Base-by-base conservation (phyloP, 1,140 invertebrate species). In the Ceratina calcarata region DNA sequence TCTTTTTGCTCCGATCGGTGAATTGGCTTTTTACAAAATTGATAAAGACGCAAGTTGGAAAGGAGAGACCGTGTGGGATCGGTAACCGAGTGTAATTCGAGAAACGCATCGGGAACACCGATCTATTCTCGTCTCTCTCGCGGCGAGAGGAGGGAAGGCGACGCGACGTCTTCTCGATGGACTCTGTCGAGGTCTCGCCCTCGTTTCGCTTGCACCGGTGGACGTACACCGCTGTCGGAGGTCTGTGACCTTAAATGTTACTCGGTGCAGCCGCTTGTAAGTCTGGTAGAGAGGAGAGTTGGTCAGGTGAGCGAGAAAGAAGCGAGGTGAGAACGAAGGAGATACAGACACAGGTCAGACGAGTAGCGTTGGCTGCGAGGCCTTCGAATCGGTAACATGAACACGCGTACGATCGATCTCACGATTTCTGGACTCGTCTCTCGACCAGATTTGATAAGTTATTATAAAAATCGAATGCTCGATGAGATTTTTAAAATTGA, bases 231-330 rank as follows among this genome's bases (percentile, higher is more conserved):
- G 13, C 45, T 67, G 58, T 70, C 49, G 49, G 77, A 83, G 84
- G 84, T 86, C 84, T 83, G 69, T 86, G 85, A 86, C 85, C 85
- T 86, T 85, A 86, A 86, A 86, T 86, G 81, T 80, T 78, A 67
- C 79, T 81, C 51, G 58, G 61, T 51, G 71, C 84, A 84, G 70
- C 55, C 76, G 37, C 22, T 78, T 67, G 64, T 45, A 45, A 45
- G 53, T 24, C 51, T 2, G 62, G 32, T 15, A 12, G 27, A 20
- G 57, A 67, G 27, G 51, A 45, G 45, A 60, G 20, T 74, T 22
- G 62, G 70, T 67, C 71, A 76, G 53, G 73, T 60, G 53, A 62
- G 78, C 15, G 22, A 4, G 68, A 81, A 62, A 53, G 66, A 71
- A 16, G 62, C 70, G 24, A 37, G 62, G 74, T 22, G n/a, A 37